Percentiles rank a stretch among this genome's conserved stretches.
Evolutionary conservation across 2,797 vertebrate genomes (phyloP).

Genomic region (Argya squamiceps): DNA sequence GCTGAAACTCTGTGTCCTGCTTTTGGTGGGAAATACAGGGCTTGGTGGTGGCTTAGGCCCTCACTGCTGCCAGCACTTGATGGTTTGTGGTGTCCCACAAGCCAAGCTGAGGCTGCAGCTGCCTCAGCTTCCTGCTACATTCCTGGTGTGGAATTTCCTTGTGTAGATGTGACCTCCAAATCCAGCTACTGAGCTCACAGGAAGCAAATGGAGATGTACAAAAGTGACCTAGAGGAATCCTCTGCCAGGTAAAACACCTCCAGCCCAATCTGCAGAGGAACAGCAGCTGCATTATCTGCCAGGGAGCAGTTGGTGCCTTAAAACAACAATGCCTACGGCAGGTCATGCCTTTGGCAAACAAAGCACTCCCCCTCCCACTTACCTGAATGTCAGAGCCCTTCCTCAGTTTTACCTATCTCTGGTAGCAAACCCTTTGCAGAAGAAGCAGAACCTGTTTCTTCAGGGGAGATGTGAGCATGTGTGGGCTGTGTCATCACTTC

Average conservation of each 20-base stretch:
- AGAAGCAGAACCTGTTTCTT: neutral
- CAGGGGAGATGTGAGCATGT: neutral
- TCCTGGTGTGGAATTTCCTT: neutral
- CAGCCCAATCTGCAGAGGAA: neutral
- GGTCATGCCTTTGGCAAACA: neutral
- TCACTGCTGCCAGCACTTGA: accelerated
- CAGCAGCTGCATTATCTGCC: neutral
- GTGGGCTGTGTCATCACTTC: neutral
- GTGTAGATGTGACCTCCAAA: neutral
- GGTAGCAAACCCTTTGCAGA: neutral
- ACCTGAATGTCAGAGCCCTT: neutral
- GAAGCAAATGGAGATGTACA: neutral
- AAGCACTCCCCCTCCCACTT: neutral
- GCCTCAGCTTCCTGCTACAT: neutral
- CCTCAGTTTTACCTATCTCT: neutral
- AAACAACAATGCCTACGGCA: neutral
- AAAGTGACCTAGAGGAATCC: neutral
- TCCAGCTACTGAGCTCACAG: neutral
- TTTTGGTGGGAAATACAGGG: neutral
- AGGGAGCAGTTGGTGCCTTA: neutral
- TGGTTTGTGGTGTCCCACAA: neutral
- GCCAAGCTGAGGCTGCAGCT: neutral
- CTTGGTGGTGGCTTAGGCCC: neutral
- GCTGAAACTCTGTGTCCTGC: neutral
- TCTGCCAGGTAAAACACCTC: neutral